phyloP scores from a whole-genome alignment of 2,113 vertebrate species.

The Donacobius atricapilla region DNA sequence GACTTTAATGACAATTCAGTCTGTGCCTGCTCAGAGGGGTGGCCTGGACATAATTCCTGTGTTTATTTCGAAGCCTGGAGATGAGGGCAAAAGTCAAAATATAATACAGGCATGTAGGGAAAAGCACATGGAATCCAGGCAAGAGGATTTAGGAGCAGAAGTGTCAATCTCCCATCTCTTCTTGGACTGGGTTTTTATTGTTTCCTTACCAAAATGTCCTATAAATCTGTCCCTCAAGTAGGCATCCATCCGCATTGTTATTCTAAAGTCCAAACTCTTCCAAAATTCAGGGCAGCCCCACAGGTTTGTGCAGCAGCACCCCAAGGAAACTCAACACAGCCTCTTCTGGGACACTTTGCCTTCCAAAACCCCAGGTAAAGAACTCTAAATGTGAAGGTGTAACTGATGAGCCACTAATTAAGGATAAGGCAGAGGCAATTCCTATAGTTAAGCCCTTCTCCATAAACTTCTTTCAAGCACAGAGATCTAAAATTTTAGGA shows the following conservation, averaged over 20 bases:
- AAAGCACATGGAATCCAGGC: background rate
- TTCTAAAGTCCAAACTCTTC: background rate
- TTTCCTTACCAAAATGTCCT: background rate
- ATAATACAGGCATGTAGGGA: rapidly evolving
- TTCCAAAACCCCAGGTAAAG: rapidly evolving
- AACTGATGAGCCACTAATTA: background rate
- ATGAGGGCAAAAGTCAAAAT: background rate
- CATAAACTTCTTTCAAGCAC: background rate
- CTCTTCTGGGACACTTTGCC: background rate
- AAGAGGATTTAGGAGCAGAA: background rate
- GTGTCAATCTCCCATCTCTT: rapidly evolving
- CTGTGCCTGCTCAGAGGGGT: background rate
- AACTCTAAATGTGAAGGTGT: background rate
- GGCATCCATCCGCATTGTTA: background rate
- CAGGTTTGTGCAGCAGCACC: background rate
- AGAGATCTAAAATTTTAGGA: background rate
- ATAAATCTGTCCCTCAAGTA: background rate
- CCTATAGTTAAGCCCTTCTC: background rate
- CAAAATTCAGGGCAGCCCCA: background rate
- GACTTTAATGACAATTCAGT: background rate
- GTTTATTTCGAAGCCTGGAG: background rate
- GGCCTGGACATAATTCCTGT: background rate
- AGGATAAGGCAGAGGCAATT: background rate
- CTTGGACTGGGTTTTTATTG: background rate
- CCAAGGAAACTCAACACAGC: rapidly evolving